Evolutionary conservation across 53 echinoderm and acorn worm species (phyloP).

Genomic region (Temnopleurus reevesii): DNA sequence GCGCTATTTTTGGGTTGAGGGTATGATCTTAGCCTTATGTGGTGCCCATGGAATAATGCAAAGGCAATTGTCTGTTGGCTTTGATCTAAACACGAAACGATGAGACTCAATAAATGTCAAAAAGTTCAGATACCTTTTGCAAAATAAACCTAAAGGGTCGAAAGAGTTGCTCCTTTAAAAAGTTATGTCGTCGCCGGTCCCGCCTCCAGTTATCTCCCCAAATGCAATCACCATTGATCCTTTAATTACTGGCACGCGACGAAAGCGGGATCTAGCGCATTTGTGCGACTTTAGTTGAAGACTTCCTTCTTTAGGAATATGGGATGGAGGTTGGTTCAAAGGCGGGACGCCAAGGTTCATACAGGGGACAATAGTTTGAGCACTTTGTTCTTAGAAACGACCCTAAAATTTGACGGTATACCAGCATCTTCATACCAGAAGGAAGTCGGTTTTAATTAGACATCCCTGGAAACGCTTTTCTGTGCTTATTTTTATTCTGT

Average conservation of each 20-base stretch:
- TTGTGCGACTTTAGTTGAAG: conserved; percentile 24
- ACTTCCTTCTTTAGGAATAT: not conserved
- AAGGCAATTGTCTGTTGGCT: too few species aligned
- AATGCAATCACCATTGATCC: conserved; percentile 42
- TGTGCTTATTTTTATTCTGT: too few species aligned
- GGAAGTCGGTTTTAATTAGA: conserved; percentile 12
- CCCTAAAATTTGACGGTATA: conserved; percentile 1
- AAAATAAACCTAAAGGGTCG: too few species aligned
- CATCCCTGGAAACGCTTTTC: too few species aligned
- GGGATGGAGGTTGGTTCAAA: not conserved
- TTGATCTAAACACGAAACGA: too few species aligned
- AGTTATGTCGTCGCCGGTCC: conserved; percentile 1
- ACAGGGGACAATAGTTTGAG: not conserved
- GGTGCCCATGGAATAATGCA: too few species aligned
- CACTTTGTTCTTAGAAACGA: not conserved
- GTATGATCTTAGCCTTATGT: too few species aligned
- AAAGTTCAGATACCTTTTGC: too few species aligned
- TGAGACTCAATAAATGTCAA: too few species aligned
- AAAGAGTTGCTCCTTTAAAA: too few species aligned
- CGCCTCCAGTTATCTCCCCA: conserved; percentile 29
- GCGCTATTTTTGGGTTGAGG: too few species aligned
- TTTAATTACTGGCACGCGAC: conserved; percentile 48
- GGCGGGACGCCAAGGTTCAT: not conserved
- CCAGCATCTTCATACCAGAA: not conserved
- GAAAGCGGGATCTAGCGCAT: conserved; percentile 37